phyloP scores from a whole-genome alignment of 2,888 invertebrate genomes.

The Leptinotarsa juncta region DNA sequence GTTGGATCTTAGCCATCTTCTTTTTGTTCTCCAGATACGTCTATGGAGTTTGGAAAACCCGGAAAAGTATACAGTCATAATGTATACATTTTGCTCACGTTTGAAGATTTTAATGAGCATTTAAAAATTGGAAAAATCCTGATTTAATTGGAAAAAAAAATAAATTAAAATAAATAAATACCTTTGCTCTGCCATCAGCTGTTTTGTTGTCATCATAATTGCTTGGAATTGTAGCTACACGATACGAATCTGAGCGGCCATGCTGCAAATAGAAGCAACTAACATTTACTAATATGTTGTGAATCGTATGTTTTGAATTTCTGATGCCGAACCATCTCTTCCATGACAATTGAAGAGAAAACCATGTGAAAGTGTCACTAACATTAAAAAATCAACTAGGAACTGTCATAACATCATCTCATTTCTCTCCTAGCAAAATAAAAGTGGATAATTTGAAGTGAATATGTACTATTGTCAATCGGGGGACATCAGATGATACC shows the following conservation, averaged over 20 bases:
- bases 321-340: constrained; percentile 7
- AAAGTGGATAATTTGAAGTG: no score
- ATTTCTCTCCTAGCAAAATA: no score
- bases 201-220: constrained; percentile 96
- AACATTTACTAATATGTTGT: constrained; percentile 42
- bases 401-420: no score
- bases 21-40: no score
- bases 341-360: constrained; percentile 8
- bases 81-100: no score
- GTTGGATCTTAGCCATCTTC: no score
- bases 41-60: no score
- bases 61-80: no score
- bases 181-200: constrained; percentile 93
- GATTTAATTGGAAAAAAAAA: neutral
- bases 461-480: no score
- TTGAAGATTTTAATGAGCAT: no score
- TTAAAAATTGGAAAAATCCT: no score
- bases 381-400: neutral
- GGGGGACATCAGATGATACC: no score
- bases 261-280: constrained; percentile 72
- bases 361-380: neutral
- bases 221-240: constrained; percentile 94
- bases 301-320: neutral
- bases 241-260: constrained; percentile 96
- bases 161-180: constrained; percentile 60